phyloP scores from a whole-genome alignment of 2,888 invertebrate genomes.

The Rotaria sp. region DNA sequence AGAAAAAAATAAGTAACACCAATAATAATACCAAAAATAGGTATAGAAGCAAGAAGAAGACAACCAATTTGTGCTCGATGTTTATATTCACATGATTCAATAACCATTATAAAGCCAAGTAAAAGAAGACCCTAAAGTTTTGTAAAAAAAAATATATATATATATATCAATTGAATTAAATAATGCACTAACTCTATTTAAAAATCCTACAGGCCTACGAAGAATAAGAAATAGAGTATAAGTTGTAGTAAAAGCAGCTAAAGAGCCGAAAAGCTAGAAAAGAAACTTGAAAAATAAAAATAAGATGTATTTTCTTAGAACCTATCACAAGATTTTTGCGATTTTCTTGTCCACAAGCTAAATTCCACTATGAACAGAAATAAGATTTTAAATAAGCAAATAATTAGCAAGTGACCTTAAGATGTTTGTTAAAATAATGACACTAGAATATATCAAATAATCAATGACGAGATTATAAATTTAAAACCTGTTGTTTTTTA shows the following conservation, averaged over 20 bases:
- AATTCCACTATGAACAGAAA: background rate
- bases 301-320: background rate
- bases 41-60: conserved; percentile 15
- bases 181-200: background rate
- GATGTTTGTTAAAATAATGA: no score
- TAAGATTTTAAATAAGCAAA: background rate
- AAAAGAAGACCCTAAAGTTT: background rate
- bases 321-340: background rate
- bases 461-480: no score
- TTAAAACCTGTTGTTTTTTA: no score
- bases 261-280: background rate
- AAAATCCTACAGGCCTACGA: conserved; percentile 7
- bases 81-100: conserved; percentile 28
- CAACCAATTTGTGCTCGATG: conserved; percentile 29
- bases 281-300: background rate
- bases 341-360: background rate
- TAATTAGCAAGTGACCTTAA: no score
- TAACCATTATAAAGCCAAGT: background rate
- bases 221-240: conserved; percentile 16
- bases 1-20: conserved; percentile 29
- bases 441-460: no score
- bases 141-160: background rate
- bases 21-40: conserved; percentile 19
- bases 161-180: background rate
- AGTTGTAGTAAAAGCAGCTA: conserved; percentile 4